Base-by-base conservation (phyloP, 2,888 invertebrate genomes). In the Aromia moschata region DNA sequence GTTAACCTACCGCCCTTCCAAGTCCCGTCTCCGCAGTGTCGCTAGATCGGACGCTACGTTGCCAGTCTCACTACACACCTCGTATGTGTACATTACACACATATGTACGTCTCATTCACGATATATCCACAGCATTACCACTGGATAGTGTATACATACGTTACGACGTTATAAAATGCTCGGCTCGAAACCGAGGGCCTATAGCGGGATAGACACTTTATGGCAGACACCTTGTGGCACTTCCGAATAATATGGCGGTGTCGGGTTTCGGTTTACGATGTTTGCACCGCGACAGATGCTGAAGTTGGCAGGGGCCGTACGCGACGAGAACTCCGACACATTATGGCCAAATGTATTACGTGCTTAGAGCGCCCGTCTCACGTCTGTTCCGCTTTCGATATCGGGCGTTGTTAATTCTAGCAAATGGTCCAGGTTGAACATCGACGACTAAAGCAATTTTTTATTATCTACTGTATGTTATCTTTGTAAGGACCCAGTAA, bases 141-240 rank as follows among this genome's bases (percentile, higher is more conserved):
- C 25, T 25, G 25, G 25, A 41, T 18, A n/a, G n/a, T 14, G 18
- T 41, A 17, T 41, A 41, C 18, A 41, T 1, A 44, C 16, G 25
- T 4, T 9, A 14, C 18, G 25, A 25, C 25, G 11, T 46, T 17
- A 46, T 37, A 15, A 25, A 31, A 10, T 40, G 16, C 17, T 31
- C 40, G 31, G 25, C 17, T 4, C 25, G 37, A 25, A 12, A 45
- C 20, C 17, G 38, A 38, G 47, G 25, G 52, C 33, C 5, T n/a
- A n/a, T 2, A 54, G 58, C 37, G 25, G 62, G 56, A 56, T 58
- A 69, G 71, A 71, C 71, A 75, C 70, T 75, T 74, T 76, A 76
- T 75, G 73, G 73, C 66, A 71, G 76, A 77, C 77, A 77, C 77
- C 76, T 77, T 77, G 76, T 76, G 73, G 75, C 73, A 76, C 76